Percentiles rank a stretch among this genome's conserved stretches.
phyloP scores from a whole-genome alignment of 2,888 invertebrate genomes.

The Physocephala rufipes region DNA sequence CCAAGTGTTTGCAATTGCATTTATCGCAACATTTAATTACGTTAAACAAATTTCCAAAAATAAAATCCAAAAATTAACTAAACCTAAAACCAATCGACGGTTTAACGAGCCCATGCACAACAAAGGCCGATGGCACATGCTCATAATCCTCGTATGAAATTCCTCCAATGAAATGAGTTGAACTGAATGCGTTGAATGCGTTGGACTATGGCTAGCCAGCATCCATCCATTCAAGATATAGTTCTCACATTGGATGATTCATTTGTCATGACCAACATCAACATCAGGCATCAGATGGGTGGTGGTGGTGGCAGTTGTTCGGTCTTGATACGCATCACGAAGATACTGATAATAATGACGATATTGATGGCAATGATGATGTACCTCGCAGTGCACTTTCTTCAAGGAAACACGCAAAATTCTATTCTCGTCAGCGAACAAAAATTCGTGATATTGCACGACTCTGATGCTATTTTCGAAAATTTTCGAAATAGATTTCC shows the following conservation, averaged over 20 bases:
- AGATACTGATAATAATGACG: conserved; percentile 6
- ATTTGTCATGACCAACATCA: too few relatives aligned
- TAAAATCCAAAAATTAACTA: not conserved
- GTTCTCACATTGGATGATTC: too few relatives aligned
- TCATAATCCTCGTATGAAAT: too few relatives aligned
- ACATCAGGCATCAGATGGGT: too few relatives aligned
- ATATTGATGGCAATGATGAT: not conserved
- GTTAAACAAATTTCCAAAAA: not conserved
- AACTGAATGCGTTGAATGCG: too few relatives aligned
- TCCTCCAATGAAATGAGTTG: too few relatives aligned
- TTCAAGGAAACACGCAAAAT: conserved; percentile 38
- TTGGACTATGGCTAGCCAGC: too few relatives aligned
- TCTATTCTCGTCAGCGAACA: conserved; percentile 24
- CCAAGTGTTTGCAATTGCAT: not conserved
- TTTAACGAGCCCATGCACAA: not conserved
- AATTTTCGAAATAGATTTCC: conserved; percentile 24
- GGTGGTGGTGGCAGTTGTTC: too few relatives aligned
- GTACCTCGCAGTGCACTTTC: conserved; percentile 29
- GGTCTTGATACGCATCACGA: conserved; percentile 19
- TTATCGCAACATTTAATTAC: not conserved
- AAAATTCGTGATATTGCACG: not conserved
- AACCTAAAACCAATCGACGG: too few relatives aligned
- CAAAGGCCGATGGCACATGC: too few relatives aligned
- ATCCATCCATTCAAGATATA: too few relatives aligned
- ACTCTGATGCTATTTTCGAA: conserved; percentile 12